A percentile compares a stretch with the other conserved stretches of the same genome.
Conservation (phyloP, 2,113 vertebrate genomes). For the Saccopteryx bilineata region DNA sequence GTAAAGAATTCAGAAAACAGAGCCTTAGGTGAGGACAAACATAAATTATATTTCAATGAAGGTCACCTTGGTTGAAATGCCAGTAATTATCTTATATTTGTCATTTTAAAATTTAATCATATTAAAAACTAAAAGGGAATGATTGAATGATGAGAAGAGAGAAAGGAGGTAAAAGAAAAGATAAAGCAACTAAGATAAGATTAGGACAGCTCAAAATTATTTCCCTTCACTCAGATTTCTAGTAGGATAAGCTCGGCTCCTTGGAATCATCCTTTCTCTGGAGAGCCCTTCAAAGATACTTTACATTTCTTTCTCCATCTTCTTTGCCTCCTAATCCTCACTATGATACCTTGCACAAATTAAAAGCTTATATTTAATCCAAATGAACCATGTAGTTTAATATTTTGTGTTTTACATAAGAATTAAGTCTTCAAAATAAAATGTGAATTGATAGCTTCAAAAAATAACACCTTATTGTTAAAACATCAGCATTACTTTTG, state of each 20-base stretch:
- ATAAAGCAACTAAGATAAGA: constrained; percentile 11
- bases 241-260: constrained; percentile 48
- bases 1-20: constrained; percentile 46
- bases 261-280: constrained; percentile 20
- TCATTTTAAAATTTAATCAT: constrained; percentile 8
- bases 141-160: constrained; percentile 19
- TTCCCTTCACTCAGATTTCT: constrained; percentile 36
- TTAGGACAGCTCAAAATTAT: constrained; percentile 55
- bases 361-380: constrained; percentile 73
- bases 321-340: constrained; percentile 63
- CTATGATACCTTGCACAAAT: constrained; percentile 47
- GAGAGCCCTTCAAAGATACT: constrained; percentile 62
- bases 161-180: constrained; percentile 19
- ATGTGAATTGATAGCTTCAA: constrained; percentile 53
- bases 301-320: constrained; percentile 65
- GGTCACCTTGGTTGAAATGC: constrained; percentile 45
- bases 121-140: constrained; percentile 49
- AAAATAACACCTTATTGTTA: constrained; percentile 48
- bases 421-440: constrained; percentile 65
- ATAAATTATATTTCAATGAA: constrained; percentile 26
- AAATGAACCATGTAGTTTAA: constrained; percentile 52
- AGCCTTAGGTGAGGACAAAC: constrained; percentile 40
- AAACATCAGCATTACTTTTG: constrained; percentile 53
- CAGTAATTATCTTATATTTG: background rate
- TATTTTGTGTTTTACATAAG: constrained; percentile 52